phyloP scores from a whole-genome alignment of 2,888 invertebrate genomes.

The Orthonevra nobilis region DNA sequence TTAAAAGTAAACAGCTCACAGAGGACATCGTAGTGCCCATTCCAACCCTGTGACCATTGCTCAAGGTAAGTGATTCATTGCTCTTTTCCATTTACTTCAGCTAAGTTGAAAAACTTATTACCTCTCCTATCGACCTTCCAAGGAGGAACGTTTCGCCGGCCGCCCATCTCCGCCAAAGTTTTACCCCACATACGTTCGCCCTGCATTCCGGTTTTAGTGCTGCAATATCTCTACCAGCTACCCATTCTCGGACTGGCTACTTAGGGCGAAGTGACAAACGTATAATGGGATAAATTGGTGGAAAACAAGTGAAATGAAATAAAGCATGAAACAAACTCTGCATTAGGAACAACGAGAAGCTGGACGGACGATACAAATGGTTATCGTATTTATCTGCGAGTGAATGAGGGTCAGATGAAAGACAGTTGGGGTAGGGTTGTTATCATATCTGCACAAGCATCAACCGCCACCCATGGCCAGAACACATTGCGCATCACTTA shows the following conservation, averaged over 20 bases:
- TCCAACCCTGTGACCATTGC: slow-evolving; percentile 37
- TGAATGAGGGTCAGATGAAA: slow-evolving; percentile 10
- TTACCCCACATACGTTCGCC: slow-evolving; percentile 13
- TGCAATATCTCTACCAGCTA: slow-evolving; percentile 46
- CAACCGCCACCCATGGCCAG: background rate
- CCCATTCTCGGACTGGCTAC: slow-evolving; percentile 10
- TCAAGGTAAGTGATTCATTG: slow-evolving; percentile 69
- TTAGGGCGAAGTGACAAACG: slow-evolving; percentile 49
- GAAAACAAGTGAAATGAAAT: slow-evolving; percentile 55
- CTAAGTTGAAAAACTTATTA: slow-evolving; percentile 68
- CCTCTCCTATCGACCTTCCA: slow-evolving; percentile 39
- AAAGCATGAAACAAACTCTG: slow-evolving; percentile 15
- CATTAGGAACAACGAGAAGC: background rate
- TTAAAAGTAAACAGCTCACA: slow-evolving; percentile 65
- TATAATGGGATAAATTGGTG: slow-evolving; percentile 53
- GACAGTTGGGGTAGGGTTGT: background rate
- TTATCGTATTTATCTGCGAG: slow-evolving; percentile 57
- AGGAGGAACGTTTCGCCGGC: slow-evolving; percentile 4
- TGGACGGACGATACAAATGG: slow-evolving; percentile 57
- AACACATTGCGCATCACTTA: slow-evolving; percentile 43
- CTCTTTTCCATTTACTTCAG: slow-evolving; percentile 68
- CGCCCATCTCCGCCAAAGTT: slow-evolving; percentile 11
- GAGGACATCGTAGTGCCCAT: slow-evolving; percentile 9
- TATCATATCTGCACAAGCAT: slow-evolving; percentile 15
- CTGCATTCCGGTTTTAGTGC: slow-evolving; percentile 59